Conservation (phyloP, 2,888 invertebrate species). For the Metopia argyrocephala region DNA sequence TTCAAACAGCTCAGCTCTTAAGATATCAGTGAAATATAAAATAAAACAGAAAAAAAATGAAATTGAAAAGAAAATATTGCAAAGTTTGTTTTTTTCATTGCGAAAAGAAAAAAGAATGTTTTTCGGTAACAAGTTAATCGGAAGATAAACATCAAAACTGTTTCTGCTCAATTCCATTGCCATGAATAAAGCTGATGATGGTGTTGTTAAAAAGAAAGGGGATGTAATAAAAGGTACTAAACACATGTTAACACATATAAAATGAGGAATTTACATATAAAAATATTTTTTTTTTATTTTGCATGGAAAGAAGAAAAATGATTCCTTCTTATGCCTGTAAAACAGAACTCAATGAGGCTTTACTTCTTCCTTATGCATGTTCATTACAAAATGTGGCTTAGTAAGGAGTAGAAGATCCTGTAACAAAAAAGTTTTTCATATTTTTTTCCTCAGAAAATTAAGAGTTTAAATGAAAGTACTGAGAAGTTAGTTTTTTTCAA, state of each 20-base stretch:
- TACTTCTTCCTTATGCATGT: background rate
- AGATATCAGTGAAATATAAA: background rate
- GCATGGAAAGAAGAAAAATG: background rate
- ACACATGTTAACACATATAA: constrained; percentile 59
- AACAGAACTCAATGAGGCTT: background rate
- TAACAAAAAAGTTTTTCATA: too few relatives aligned
- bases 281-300: too few relatives aligned
- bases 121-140: constrained; percentile 56
- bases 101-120: background rate
- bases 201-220: background rate
- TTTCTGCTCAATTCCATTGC: too few relatives aligned
- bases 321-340: background rate
- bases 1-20: background rate
- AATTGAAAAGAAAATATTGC: constrained; percentile 17
- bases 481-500: too few relatives aligned
- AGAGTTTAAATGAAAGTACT: background rate
- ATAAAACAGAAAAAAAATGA: background rate
- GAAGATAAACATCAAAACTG: constrained; percentile 52
- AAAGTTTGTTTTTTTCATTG: constrained; percentile 36
- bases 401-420: background rate
- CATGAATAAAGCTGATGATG: too few relatives aligned
- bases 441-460: too few relatives aligned
- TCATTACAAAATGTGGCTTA: background rate
- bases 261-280: constrained; percentile 44
- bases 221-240: background rate